Evolutionary conservation across 2,888 invertebrate genomes (phyloP).

Genomic region (Ypsolopha scabrella): DNA sequence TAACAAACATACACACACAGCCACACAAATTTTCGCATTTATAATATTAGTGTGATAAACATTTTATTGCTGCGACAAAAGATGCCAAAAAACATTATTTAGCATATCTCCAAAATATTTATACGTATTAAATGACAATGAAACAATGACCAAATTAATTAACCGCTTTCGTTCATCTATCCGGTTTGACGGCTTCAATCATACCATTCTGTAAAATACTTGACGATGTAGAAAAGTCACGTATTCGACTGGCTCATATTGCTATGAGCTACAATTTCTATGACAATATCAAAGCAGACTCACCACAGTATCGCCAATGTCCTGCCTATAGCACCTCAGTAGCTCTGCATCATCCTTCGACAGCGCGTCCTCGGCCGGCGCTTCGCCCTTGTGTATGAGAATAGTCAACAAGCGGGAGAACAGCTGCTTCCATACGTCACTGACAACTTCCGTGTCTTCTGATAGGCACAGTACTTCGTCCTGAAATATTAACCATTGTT

Average conservation of each 20-base stretch:
- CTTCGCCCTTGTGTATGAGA: constrained; percentile 83
- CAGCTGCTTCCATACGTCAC: constrained; percentile 76
- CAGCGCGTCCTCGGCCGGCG: constrained; percentile 74
- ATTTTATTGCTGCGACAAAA: too few relatives aligned
- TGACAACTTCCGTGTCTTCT: constrained; percentile 37
- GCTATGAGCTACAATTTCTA: neutral
- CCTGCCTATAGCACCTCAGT: constrained; percentile 88
- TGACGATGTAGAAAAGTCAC: neutral
- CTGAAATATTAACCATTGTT: too few relatives aligned
- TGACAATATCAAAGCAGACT: constrained; percentile 21
- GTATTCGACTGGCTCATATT: neutral
- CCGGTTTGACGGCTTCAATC: too few relatives aligned
- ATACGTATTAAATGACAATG: too few relatives aligned
- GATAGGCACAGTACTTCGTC: constrained; percentile 72
- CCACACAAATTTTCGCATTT: too few relatives aligned
- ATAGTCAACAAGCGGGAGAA: constrained; percentile 83
- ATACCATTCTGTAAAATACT: neutral
- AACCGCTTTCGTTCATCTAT: too few relatives aligned
- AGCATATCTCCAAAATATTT: too few relatives aligned
- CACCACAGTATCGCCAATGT: constrained; percentile 86
- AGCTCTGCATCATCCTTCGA: constrained; percentile 86
- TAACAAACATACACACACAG: too few relatives aligned
- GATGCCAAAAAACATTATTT: too few relatives aligned
- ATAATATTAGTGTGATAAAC: too few relatives aligned
- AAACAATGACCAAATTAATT: too few relatives aligned